Evolutionary conservation across 2,113 vertebrate genomes (phyloP), one percentile per base, ranked within the genome.

Genomic region (Festucalex cinctus): DNA sequence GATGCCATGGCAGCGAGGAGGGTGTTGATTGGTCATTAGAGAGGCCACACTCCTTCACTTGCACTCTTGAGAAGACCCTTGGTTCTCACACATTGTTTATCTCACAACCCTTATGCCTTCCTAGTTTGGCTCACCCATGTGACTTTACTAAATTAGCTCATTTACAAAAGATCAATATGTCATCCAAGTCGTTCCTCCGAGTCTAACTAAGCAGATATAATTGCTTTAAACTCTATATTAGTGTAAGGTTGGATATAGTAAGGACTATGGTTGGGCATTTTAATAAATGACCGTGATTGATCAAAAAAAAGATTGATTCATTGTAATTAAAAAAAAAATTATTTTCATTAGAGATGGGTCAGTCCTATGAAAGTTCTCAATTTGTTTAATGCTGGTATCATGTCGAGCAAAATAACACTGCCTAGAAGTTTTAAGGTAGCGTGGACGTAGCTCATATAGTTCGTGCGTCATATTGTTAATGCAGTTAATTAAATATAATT

Each of bases 11-110:
- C 83, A 86, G 85, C 74, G 63, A 85, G 79, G 70, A 89, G 77
- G 86, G 90, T 90, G 90, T 89, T 91, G 90, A 91, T 92, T 92
- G 90, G 89, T 87, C 87, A 87, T 91, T 90, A 91, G 87, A 90
- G 86, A 81, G 85, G 83, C 85, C 84, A 82, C 77, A 78, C 84
- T 88, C 79, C 78, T 83, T 79, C 70, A 76, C 78, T 82, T 75
- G 28, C 85, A 74, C 83, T 87, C 71, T 80, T 76, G 65, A 75
- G 76, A 85, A 69, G 80, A 85, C 82, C 81, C 70, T 58, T 53
- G 80, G 78, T 84, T 76, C 79, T 88, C 78, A 83, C 85, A 88
- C 80, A 77, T 77, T 82, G 77, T 83, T 84, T 84, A 73, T 76
- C 73, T 67, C 70, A 2, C 63, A 76, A 46, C 65, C 78, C 71